Base-by-base conservation (phyloP, 23 tunicate genomes). In the Halocynthia roretzi region DNA sequence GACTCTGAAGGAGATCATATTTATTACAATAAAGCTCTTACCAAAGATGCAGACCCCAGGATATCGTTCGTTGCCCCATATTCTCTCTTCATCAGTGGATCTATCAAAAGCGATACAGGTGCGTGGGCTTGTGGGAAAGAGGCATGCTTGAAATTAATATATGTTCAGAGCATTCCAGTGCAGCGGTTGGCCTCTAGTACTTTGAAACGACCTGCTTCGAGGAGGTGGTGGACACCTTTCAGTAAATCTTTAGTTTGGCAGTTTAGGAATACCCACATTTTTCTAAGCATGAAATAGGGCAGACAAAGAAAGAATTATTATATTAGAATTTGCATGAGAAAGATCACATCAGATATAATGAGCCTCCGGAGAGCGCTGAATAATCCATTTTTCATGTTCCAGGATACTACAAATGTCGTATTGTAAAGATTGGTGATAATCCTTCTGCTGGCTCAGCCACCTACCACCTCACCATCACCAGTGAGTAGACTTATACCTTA, bases 401-500 rank as follows among this genome's bases (percentile, higher is more conserved):
- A 83, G 87, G 87, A 21, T 83, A 23, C 54, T 83, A 83, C 51
- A 67, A 31, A 8, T 83, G 87, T 67, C 61, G 71, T 17, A 82
- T 70, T 7, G 80, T 71, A 5, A 19, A 76, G 10, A 53, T 64
- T 8, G 52, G 50, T 5, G 87, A 83, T 52, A 23, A 50, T 15
- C 87, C 87, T 31, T 64, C 83, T 51, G 56, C 53, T 23, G 87
- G 7, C 56, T 2, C 31, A 8, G 87, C 76, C 7, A 56, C 55
- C 7, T 83, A 83, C 77, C 50, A 83, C 21, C 54, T 83, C 12
- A 83, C 81, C 9, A 77, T 83, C 12, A 22, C 50, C 7, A 82
- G 87, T 83, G 69, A 63, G 78, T 44, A 23, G 6, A 62, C 4
- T 40, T 10, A 71, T 20, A 67, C 17, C 22, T 11, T 17, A n/a